phyloP scores from a whole-genome alignment of 2,797 vertebrate genomes.

The Cyclura pinguis region DNA sequence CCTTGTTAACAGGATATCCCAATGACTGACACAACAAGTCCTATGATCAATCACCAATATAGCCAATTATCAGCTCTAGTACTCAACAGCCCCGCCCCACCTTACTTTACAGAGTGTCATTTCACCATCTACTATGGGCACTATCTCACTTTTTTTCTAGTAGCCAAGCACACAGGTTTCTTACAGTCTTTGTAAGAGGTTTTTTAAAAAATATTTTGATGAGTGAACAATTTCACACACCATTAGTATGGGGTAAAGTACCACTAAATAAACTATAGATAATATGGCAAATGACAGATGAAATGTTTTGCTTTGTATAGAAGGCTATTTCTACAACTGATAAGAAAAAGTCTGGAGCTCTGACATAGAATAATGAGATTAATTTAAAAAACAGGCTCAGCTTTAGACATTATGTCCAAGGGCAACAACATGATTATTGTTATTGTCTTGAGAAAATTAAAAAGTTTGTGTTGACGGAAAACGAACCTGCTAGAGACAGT shows the following conservation, averaged over 20 bases:
- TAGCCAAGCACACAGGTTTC: neutral
- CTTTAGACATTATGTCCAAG: conserved; percentile 66
- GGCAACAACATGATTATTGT: conserved; percentile 64
- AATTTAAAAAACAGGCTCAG: conserved; percentile 60
- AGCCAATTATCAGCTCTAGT: neutral
- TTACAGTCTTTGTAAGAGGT: neutral
- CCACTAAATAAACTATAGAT: conserved; percentile 63
- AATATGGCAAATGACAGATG: conserved; percentile 59
- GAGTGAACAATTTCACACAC: too few species aligned
- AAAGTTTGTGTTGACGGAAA: conserved; percentile 59
- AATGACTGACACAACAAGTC: neutral
- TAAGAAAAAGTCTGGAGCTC: conserved; percentile 50
- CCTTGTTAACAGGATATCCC: neutral
- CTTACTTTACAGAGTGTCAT: neutral
- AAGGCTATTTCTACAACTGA: conserved; percentile 65
- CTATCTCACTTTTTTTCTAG: neutral
- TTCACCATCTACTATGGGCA: neutral
- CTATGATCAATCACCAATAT: too few species aligned
- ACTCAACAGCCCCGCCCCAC: neutral
- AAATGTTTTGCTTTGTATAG: conserved; percentile 61
- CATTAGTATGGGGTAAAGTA: conserved; percentile 7
- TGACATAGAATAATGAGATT: conserved; percentile 73
- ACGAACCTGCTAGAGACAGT: conserved; percentile 33
- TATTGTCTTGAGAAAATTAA: conserved; percentile 53
- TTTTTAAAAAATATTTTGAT: too few species aligned